A percentile compares a stretch with the other conserved stretches of the same genome.
Conservation (phyloP, 2,113 vertebrate species). For the Nestor notabilis region DNA sequence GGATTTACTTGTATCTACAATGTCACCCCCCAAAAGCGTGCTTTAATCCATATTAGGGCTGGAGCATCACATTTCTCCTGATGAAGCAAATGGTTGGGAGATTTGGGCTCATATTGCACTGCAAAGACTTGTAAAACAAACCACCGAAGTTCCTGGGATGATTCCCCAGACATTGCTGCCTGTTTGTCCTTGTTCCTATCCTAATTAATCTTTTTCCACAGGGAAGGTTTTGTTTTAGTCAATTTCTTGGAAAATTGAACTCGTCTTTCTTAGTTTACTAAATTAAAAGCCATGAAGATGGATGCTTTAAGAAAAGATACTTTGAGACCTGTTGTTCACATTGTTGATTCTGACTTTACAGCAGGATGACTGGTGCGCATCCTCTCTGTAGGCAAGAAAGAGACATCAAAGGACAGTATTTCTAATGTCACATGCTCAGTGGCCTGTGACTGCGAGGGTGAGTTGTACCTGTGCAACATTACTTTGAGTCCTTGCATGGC, state of each 20-base stretch:
- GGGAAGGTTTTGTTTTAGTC: not conserved
- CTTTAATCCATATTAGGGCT: not conserved
- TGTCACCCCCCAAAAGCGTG: not conserved
- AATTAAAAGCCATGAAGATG: not conserved
- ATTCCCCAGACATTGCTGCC: not conserved
- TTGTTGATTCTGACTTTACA: not conserved
- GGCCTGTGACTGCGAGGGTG: not conserved
- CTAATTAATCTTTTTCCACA: not conserved
- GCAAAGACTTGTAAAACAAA: conserved; percentile 15
- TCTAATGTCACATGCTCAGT: not conserved
- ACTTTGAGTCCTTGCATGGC: not conserved
- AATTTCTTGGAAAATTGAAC: not conserved
- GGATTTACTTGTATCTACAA: not conserved
- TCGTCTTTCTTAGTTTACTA: not conserved
- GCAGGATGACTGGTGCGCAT: not conserved
- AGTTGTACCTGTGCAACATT: rapidly evolving
- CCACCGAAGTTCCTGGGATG: not conserved
- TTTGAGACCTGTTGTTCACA: not conserved
- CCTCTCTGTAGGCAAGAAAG: not conserved
- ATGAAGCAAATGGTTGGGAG: not conserved
- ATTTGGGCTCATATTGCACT: not conserved
- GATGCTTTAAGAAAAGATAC: not conserved
- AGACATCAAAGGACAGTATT: not conserved
- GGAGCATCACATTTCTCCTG: conserved; percentile 28
- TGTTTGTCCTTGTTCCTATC: not conserved